Evolutionary conservation across 2,113 vertebrate species (phyloP), one percentile per base, ranked within the genome.

Genomic region (Notiomystis cincta): DNA sequence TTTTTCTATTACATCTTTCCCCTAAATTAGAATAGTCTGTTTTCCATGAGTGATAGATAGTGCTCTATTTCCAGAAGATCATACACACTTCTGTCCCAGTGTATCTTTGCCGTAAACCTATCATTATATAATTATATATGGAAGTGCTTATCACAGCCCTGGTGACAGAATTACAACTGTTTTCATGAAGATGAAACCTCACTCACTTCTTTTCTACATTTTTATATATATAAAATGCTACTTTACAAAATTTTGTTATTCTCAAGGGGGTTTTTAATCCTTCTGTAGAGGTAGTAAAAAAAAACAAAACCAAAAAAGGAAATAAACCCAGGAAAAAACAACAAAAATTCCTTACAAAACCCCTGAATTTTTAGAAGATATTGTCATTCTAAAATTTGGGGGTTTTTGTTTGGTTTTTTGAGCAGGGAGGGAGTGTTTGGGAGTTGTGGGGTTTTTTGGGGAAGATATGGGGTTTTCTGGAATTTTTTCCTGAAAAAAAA

Each of bases 401-500:
- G 1, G 5, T 24, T 22, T 51, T 11, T 44, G 25, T 3, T 15
- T 24, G 14, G 10, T 28, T 42, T 42, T 37, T 33, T 35, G 5
- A 9, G 5, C 11, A 31, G 35, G 8, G 8, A 13, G 4, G 4
- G 5, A 7, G 4, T 15, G 6, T 33, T 60, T 0, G 9, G 22
- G 1, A 1, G 3, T 37, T 7, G 19, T 37, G 28, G 6, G 9
- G 4, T 37, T 57, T 67, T 37, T 25, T 3, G 3, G 9, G 4
- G 0, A 0, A 9, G 6, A 33, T 10, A 9, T 2, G 15, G 15
- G 10, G 1, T 2, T 31, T 9, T n/a, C 31, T n/a, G 1, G 6
- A 8, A 10, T 33, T 27, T 48, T 60, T 27, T 25, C 2, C 6
- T 11, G 6, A 9, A 51, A 64, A 42, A 42, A 35, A 20, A 33